Conservation (phyloP, 2,113 vertebrate species). For the Myotis yumanensis region DNA sequence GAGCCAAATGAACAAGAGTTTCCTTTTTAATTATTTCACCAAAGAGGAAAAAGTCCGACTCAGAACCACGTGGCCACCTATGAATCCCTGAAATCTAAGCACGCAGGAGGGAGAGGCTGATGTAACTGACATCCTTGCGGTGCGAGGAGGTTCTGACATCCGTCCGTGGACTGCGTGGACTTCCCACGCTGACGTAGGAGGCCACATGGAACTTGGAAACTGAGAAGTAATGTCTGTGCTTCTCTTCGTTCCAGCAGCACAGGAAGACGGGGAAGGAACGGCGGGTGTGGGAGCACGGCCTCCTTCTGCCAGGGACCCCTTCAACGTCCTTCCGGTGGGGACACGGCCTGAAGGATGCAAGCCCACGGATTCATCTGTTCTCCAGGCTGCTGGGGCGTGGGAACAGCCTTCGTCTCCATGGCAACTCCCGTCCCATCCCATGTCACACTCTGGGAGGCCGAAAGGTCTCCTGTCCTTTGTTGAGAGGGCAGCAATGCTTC, state of each 20-base stretch:
- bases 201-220: neutral
- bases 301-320: no score
- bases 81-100: no score
- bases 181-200: no score
- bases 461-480: neutral
- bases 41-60: neutral
- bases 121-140: no score
- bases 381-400: neutral
- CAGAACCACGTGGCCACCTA: neutral
- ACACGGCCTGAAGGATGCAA: neutral
- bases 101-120: no score
- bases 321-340: neutral
- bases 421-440: neutral
- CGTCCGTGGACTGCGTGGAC: neutral
- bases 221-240: neutral
- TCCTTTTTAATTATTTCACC: neutral
- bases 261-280: neutral
- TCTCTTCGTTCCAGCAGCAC: neutral
- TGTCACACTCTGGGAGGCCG: neutral
- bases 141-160: neutral
- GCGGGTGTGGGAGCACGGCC: accelerated
- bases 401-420: neutral
- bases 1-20: neutral
- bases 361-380: neutral
- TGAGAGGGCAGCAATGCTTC: neutral